Evolutionary conservation across 2,113 vertebrate species (phyloP).

Genomic region (Hymenochirus boettgeri): DNA sequence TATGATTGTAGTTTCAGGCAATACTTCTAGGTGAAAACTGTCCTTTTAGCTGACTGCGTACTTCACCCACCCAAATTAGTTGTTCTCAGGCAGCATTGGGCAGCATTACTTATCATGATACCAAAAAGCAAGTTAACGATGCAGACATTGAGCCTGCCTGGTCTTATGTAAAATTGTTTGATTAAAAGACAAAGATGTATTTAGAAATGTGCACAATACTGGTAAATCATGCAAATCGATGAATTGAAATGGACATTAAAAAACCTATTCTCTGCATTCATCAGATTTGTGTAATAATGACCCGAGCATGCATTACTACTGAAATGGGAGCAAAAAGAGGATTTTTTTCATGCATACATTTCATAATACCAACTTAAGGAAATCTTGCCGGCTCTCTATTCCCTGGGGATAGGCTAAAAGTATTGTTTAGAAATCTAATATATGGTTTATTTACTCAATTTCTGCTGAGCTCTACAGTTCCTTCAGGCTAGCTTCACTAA

Average conservation of each 20-base stretch:
- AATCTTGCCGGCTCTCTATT: conserved; percentile 69
- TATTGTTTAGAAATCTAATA: conserved; percentile 98
- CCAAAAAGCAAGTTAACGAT: conserved; percentile 26
- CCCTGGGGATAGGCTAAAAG: conserved; percentile 78
- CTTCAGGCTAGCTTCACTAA: conserved; percentile 74
- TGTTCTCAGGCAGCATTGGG: neutral
- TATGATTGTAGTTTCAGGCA: no score
- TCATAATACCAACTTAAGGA: conserved; percentile 69
- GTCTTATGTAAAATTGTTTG: neutral
- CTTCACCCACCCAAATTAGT: no score
- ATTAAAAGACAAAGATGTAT: conserved; percentile 42
- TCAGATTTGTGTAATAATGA: conserved; percentile 44
- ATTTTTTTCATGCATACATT: conserved; percentile 63
- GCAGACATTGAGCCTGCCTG: conserved; percentile 8
- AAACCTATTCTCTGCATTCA: conserved; percentile 42
- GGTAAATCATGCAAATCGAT: conserved; percentile 52
- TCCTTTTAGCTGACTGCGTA: no score
- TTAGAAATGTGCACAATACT: conserved; percentile 43
- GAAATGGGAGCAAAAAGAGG: conserved; percentile 11
- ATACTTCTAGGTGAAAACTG: no score
- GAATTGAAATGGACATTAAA: conserved; percentile 43
- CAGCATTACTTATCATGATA: conserved; percentile 17
- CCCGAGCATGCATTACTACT: conserved; percentile 9
- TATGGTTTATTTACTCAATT: conserved; percentile 86
- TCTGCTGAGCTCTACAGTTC: conserved; percentile 90